Percentiles rank a stretch among this genome's conserved stretches.
These are phyloP conservation scores for Fringilla coelebs DNA, from an alignment of 2,797 vertebrate genomes.

Conservation along the genomic window DNA sequence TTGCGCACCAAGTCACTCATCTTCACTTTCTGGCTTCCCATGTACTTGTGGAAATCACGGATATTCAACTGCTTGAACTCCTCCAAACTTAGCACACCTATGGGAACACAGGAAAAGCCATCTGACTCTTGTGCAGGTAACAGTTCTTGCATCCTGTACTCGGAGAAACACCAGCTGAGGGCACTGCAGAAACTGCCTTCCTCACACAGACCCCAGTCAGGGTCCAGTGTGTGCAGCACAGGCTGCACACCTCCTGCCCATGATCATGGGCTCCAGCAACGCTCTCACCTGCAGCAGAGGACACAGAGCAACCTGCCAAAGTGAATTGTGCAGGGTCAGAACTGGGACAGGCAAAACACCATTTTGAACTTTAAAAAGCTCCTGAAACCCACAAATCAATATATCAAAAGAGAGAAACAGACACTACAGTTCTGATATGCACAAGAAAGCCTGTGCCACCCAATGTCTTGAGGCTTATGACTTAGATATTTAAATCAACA, in stretches of 20 bases:
- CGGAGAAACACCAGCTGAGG: neutral
- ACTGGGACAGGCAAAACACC: neutral
- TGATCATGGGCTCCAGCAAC: neutral
- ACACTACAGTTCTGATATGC: neutral
- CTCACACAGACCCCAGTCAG: neutral
- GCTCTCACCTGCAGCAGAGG: neutral
- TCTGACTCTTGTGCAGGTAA: neutral
- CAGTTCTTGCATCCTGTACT: neutral
- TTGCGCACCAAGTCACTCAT: conserved; percentile 94
- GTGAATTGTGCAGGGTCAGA: neutral
- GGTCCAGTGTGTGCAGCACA: neutral
- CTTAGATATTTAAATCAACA: neutral
- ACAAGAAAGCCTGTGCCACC: neutral
- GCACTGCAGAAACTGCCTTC: neutral
- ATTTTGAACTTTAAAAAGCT: neutral
- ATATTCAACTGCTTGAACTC: conserved; percentile 91
- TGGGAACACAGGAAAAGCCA: neutral
- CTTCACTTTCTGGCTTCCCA: conserved; percentile 87
- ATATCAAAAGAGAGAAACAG: neutral
- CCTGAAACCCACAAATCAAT: neutral
- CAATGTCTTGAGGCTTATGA: neutral
- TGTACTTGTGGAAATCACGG: conserved; percentile 93
- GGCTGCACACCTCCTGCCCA: rapidly evolving
- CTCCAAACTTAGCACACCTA: conserved; percentile 91
- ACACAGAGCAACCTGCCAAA: neutral